These are phyloP conservation scores for Sitophilus oryzae DNA, from an alignment of 1,140 invertebrate genomes.

Conservation along the genomic window DNA sequence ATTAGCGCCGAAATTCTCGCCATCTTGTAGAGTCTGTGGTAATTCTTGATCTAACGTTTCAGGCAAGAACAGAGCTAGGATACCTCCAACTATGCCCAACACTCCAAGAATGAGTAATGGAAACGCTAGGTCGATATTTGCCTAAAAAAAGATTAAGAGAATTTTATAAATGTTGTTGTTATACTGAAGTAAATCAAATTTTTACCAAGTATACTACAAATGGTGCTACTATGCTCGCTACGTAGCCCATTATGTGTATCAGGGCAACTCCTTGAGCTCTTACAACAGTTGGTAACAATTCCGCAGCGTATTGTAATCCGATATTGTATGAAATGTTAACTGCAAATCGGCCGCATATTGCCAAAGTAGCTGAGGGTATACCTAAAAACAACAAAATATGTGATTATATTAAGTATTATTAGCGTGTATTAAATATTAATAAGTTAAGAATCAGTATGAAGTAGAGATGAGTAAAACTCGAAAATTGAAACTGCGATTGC, in stretches of 20 bases:
- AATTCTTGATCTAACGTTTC: constrained; percentile 78
- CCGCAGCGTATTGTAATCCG: constrained; percentile 81
- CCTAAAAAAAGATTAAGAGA: constrained; percentile 45
- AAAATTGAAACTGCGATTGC: too few species aligned
- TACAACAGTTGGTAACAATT: constrained; percentile 79
- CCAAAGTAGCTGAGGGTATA: constrained; percentile 60
- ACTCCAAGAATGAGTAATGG: constrained; percentile 70
- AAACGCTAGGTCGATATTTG: constrained; percentile 58
- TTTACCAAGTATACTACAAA: constrained; percentile 75
- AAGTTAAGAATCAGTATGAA: too few species aligned
- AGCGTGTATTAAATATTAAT: too few species aligned
- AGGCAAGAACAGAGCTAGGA: constrained; percentile 68
- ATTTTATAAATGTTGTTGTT: background rate
- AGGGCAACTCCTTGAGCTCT: constrained; percentile 75
- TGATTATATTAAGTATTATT: too few species aligned
- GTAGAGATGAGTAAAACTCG: too few species aligned
- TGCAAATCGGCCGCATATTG: constrained; percentile 73
- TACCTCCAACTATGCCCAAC: constrained; percentile 64
- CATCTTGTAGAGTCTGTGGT: constrained; percentile 75
- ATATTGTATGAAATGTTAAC: constrained; percentile 87
- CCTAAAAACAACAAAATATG: constrained; percentile 47
- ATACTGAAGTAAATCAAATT: constrained; percentile 21
- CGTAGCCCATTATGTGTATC: constrained; percentile 81
- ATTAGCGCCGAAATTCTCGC: constrained; percentile 74
- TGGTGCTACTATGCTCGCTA: constrained; percentile 73